Base-by-base conservation (phyloP, 2,113 vertebrate species). In the Apistogramma diplotaenia region DNA sequence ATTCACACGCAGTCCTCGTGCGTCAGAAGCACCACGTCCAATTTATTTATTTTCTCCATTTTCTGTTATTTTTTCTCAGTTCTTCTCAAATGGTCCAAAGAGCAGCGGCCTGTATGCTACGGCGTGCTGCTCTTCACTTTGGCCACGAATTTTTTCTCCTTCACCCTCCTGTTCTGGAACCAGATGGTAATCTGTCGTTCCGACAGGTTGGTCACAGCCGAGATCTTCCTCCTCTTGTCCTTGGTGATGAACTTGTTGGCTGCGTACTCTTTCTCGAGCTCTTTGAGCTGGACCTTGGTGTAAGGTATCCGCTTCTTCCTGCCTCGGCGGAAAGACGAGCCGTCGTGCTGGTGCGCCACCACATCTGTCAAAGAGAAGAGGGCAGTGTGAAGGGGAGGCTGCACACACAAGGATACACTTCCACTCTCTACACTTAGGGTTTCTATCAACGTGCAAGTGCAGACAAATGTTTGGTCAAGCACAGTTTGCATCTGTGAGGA, bases 141-240 rank as follows among this genome's bases (percentile, higher is more conserved):
- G 90, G 97, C 95, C 16, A 97, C 95, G 74, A 97, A 96, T 90
- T 99, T 99, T 91, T 99, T 99, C 93, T 99, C 98, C 80, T 99
- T 99, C 54, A 99, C 97, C 70, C 97, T 82, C 83, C 98, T 90
- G 92, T 99, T 99, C 86, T 99, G 98, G 95, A 99, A 99, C 98
- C 98, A 99, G 90, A 99, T 99, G 87, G 98, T 99, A 89, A 99
- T 97, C 89, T 99, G 98, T 27, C 97, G 94, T 93, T 99, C 98
- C 0, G 96, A 97, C 60, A 99, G 95, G 91, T 96, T 97, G 92
- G 97, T 99, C 72, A 89, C 93, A 3, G 96, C 96, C 0, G 97
- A 96, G 87, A 99, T 98, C 95, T 97, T 98, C 91, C 97, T 96
- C 88, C 98, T 94, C 94, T 98, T 99, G 94, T 99, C 97, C 90